Percentiles rank a stretch among this genome's conserved stretches.
These are phyloP conservation scores for Symphodus melops DNA, from an alignment of 2,113 vertebrate species.

Conservation along the genomic window DNA sequence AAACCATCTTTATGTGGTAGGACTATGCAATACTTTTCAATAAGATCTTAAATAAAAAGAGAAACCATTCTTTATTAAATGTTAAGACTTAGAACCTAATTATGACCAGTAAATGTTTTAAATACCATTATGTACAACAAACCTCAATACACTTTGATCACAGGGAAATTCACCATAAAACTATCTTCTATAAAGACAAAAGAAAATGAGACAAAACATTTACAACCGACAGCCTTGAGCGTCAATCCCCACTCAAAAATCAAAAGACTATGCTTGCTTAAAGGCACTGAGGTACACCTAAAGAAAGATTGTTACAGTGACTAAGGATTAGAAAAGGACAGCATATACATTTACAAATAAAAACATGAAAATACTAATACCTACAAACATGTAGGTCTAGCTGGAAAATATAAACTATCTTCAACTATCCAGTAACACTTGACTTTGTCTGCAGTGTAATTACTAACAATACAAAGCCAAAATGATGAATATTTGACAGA, in stretches of 20 bases:
- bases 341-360: conserved; percentile 13
- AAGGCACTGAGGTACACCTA: conserved; percentile 37
- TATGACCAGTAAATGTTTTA: conserved; percentile 33
- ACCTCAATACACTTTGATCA: conserved; percentile 28
- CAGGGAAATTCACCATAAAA: conserved; percentile 26
- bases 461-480: conserved; percentile 10
- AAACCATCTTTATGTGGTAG: not conserved
- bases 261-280: not conserved
- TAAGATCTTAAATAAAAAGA: conserved; percentile 18
- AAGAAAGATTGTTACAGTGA: conserved; percentile 10
- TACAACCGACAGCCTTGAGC: conserved; percentile 13
- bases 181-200: conserved; percentile 3
- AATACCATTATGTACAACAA: conserved; percentile 63
- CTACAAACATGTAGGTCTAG: conserved; percentile 24
- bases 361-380: conserved; percentile 23
- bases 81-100: conserved; percentile 25
- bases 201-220: conserved; percentile 5
- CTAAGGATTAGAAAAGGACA: not conserved
- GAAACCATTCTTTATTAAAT: conserved; percentile 49
- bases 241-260: conserved; percentile 23
- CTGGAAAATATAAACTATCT: conserved; percentile 7
- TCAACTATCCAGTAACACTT: conserved; percentile 19
- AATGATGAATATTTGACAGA: not conserved
- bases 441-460: conserved; percentile 2
- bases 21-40: not conserved